Evolutionary conservation across 1,140 invertebrate species (phyloP).

Genomic region (Drosophila nigrodunni): DNA sequence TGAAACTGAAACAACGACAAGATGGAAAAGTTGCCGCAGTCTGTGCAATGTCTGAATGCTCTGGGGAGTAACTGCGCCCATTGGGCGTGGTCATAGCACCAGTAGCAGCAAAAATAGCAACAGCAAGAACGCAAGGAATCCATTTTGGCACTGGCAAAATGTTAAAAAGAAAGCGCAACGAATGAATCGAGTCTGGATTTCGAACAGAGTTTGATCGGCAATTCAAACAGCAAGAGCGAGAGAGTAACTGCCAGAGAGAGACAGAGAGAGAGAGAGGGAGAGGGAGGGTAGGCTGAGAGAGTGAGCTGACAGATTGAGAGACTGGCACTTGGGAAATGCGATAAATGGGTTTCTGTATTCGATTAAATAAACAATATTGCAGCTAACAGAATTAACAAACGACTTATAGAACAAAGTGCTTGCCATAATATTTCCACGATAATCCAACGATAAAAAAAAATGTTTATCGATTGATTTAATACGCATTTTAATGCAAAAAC

Average conservation of each 20-base stretch:
- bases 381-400: conserved; percentile 22
- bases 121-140: conserved; percentile 39
- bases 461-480: too few relatives aligned
- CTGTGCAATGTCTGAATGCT: conserved; percentile 1
- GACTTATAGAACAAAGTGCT: conserved; percentile 7
- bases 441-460: neutral
- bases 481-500: too few relatives aligned
- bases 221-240: conserved; percentile 54
- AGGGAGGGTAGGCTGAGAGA: neutral
- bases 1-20: conserved; percentile 18
- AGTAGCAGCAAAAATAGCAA: conserved; percentile 4
- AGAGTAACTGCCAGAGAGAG: neutral
- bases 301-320: neutral
- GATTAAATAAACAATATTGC: conserved; percentile 27
- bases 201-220: conserved; percentile 7
- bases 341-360: conserved; percentile 35
- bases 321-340: conserved; percentile 39
- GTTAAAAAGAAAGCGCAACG: conserved; percentile 4
- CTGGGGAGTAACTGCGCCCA: conserved; percentile 13
- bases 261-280: too few relatives aligned
- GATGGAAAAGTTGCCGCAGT: conserved; percentile 13
- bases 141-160: conserved; percentile 49
- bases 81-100: conserved; percentile 36
- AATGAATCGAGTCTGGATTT: conserved; percentile 8
- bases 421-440: conserved; percentile 15